Conservation (phyloP, 2,113 vertebrate species). For the Brachionichthys hirsutus region DNA sequence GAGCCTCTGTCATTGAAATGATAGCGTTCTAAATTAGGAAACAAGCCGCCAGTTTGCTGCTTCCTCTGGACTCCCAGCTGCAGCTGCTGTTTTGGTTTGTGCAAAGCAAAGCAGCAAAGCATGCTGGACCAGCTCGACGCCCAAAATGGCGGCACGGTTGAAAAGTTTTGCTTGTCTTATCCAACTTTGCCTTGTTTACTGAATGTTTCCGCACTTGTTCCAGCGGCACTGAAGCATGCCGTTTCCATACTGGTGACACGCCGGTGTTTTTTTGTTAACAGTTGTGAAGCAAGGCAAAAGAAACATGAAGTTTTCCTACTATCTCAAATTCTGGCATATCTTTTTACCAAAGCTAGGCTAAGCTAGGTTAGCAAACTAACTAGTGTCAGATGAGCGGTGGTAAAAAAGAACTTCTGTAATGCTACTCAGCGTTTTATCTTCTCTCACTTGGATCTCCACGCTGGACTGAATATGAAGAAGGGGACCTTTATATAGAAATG, state of each 20-base stretch:
- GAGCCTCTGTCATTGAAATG: too few species aligned
- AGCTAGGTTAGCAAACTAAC: conserved; percentile 31
- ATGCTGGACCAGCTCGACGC: conserved; percentile 83
- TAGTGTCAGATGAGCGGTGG: conserved; percentile 40
- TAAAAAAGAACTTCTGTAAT: conserved; percentile 24
- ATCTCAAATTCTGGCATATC: conserved; percentile 39
- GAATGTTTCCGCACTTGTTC: background rate
- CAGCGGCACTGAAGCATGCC: background rate
- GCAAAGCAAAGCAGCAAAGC: conserved; percentile 69
- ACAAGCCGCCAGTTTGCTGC: background rate
- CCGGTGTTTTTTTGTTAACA: background rate
- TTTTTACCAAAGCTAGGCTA: conserved; percentile 38
- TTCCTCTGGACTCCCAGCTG: background rate
- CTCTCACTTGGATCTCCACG: conserved; percentile 29
- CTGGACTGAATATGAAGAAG: conserved; percentile 67
- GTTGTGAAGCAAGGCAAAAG: background rate
- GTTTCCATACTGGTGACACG: background rate
- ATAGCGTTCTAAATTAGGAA: too few species aligned
- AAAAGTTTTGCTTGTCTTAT: conserved; percentile 79
- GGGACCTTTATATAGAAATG: conserved; percentile 80
- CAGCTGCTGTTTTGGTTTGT: conserved; percentile 50
- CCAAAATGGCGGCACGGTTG: conserved; percentile 92
- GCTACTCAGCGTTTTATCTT: conserved; percentile 25
- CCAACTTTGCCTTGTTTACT: conserved; percentile 58
- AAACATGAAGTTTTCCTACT: conserved; percentile 35